Evolutionary conservation across 1,140 invertebrate species (phyloP), one percentile per base, ranked within the genome.

Genomic region (Penaeus vannamei): DNA sequence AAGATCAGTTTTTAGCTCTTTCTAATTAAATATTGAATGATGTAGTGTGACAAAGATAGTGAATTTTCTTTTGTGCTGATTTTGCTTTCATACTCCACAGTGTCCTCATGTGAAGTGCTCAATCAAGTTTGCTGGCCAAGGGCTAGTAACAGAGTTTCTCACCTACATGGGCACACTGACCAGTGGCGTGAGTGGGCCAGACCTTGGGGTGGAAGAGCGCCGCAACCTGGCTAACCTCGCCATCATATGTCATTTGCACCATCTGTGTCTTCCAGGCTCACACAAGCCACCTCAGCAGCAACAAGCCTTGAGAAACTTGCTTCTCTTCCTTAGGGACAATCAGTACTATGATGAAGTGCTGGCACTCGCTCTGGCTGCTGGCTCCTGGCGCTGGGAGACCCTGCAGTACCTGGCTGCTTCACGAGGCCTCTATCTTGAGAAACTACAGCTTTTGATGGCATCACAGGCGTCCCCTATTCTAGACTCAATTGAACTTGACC

Each of bases 41-140:
- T 80, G 66, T 19, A 4, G 0, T 81, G 22, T 62, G 82, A 29
- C 1, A 23, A 61, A 22, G 64, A 17, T 60, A 84, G 8, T 42
- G 36, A 42, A 42, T 42, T 4, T 42, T 42, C 36, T 42, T 42
- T 42, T 64, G 8, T 32, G 23, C 26, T 84, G 19, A 29, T 62
- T 32, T 20, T 62, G 20, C 53, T 61, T 84, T 64, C 36, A 23
- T 64, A 7, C 61, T 62, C 19, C 32, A 29, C 92, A 95, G 95
- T 95, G 94, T 93, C 93, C 94, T 90, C 94, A 96, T 84, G 93
- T 96, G 76, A 96, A 96, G 91, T 94, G 95, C 88, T 95, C 96
- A 23, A 93, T 96, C 29, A 96, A 96, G 93, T 94, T 97, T 92
- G 96, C 96, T 85, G 94, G 95, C 77, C 94, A 95, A 91, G 96